Evolutionary conservation across 2,113 vertebrate genomes (phyloP).

Genomic region (Chionomys nivalis): DNA sequence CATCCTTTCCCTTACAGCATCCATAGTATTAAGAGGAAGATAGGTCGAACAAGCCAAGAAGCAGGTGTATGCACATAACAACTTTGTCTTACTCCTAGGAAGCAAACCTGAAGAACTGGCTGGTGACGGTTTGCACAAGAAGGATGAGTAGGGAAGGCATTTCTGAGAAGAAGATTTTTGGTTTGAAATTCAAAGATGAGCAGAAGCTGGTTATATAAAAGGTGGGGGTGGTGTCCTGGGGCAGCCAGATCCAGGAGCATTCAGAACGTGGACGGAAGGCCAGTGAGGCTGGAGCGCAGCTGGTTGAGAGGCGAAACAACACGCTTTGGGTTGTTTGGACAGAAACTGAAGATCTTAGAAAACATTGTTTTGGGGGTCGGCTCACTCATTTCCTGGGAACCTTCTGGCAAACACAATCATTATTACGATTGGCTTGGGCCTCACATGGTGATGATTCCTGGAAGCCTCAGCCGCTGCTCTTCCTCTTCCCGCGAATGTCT

Average conservation of each 20-base stretch:
- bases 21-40: too few relatives aligned
- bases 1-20: not conserved
- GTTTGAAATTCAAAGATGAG: not conserved
- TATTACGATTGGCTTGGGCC: not conserved
- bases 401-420: not conserved
- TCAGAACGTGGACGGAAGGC: too few relatives aligned
- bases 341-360: not conserved
- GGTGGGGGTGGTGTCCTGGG: not conserved
- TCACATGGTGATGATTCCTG: not conserved
- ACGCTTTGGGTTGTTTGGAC: not conserved
- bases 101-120: not conserved
- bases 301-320: not conserved
- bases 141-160: not conserved
- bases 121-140: accelerated
- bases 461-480: not conserved
- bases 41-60: not conserved
- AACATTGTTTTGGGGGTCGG: not conserved
- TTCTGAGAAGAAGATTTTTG: not conserved
- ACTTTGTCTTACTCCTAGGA: not conserved
- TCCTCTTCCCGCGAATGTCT: not conserved
- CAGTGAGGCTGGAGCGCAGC: not conserved
- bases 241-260: not conserved
- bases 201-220: not conserved
- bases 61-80: not conserved
- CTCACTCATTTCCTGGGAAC: not conserved